These are phyloP conservation scores for Meganola albula DNA, from an alignment of 2,888 invertebrate species.

Conservation along the genomic window DNA sequence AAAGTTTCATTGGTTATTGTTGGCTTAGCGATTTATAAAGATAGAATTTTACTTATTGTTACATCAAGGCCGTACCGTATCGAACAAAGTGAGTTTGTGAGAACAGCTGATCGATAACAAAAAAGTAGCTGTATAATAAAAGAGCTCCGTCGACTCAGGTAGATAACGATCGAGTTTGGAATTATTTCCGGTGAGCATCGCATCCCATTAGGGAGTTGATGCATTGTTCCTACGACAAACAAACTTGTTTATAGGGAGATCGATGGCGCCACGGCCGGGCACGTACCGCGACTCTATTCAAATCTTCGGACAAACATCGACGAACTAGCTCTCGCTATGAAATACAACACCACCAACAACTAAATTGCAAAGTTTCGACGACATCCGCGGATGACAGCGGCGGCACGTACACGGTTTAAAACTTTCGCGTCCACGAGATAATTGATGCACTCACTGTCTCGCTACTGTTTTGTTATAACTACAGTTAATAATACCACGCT, in stretches of 20 bases:
- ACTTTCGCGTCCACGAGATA: slow-evolving; percentile 38
- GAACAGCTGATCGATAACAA: slow-evolving; percentile 34
- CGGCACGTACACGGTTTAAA: slow-evolving; percentile 42
- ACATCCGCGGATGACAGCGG: slow-evolving; percentile 13
- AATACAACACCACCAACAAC: slow-evolving; percentile 34
- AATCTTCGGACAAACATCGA: slow-evolving; percentile 29
- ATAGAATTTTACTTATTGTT: slow-evolving; percentile 19
- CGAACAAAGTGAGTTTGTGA: slow-evolving; percentile 29
- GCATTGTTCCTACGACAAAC: slow-evolving; percentile 11
- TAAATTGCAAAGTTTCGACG: slow-evolving; percentile 40
- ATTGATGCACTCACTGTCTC: too few species aligned
- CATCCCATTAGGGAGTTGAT: slow-evolving; percentile 9
- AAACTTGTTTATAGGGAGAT: slow-evolving; percentile 6
- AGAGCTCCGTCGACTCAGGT: slow-evolving; percentile 23
- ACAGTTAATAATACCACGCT: too few species aligned
- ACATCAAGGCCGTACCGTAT: slow-evolving; percentile 13
- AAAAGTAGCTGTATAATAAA: slow-evolving; percentile 17
- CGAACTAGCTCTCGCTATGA: slow-evolving; percentile 30
- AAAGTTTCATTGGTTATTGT: slow-evolving; percentile 18
- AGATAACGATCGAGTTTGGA: slow-evolving; percentile 20
- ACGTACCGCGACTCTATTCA: slow-evolving; percentile 10
- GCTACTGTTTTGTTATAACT: too few species aligned
- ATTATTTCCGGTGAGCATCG: slow-evolving; percentile 20
- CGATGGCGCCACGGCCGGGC: slow-evolving; percentile 2
- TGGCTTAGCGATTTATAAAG: slow-evolving; percentile 15